These are phyloP conservation scores for Aplodontia rufa DNA, from an alignment of 2,113 vertebrate genomes.

Conservation along the genomic window DNA sequence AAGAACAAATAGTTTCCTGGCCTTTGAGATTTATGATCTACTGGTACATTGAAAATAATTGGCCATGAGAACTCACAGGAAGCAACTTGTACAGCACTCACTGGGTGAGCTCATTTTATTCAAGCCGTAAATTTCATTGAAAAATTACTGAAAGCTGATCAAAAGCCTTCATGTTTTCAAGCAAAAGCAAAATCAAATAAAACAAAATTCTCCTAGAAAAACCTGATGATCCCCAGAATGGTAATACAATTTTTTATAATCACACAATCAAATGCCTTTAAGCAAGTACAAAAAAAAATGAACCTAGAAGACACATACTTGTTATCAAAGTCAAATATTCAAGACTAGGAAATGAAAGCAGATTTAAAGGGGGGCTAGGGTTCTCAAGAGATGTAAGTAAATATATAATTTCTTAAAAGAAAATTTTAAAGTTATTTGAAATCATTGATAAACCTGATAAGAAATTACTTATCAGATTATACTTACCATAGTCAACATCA, in stretches of 20 bases:
- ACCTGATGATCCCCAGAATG: not conserved
- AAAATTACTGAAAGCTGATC: conserved; percentile 30
- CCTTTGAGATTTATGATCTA: conserved; percentile 60
- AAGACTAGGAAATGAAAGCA: not conserved
- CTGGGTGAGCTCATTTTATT: conserved; percentile 65
- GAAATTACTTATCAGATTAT: not conserved
- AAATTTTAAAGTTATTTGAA: conserved; percentile 13
- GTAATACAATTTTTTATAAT: not conserved
- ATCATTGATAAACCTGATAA: not conserved
- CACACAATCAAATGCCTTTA: not conserved
- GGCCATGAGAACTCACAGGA: conserved; percentile 32
- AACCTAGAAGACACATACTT: not conserved
- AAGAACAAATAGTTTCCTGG: conserved; percentile 33
- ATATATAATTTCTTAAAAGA: not conserved
- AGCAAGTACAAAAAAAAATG: not conserved
- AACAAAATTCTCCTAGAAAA: not conserved
- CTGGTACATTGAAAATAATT: conserved; percentile 67
- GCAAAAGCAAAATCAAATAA: conserved; percentile 34
- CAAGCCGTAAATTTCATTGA: conserved; percentile 56
- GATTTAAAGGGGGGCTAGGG: not conserved
- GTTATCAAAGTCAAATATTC: not conserved
- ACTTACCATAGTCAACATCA: not conserved
- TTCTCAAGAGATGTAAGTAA: not conserved
- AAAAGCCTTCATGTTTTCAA: not conserved
- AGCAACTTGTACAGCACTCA: conserved; percentile 48